phyloP scores from a whole-genome alignment of 2,888 invertebrate genomes.

The Chalcosyrphus nemorum region DNA sequence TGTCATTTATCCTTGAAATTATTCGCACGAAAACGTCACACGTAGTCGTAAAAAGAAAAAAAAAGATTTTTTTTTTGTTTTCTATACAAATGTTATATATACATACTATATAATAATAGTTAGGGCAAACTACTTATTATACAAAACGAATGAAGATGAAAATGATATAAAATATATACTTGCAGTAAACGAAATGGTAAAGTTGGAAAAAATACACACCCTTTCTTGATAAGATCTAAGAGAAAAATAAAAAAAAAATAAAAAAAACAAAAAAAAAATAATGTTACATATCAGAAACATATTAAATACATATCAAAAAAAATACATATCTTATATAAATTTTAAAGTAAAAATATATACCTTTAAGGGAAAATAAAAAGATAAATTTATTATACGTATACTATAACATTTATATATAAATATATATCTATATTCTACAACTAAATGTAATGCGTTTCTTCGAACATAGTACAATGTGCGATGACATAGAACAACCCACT shows the following conservation, averaged over 20 bases:
- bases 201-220: not conserved
- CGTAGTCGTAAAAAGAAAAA: too few relatives aligned
- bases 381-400: conserved; percentile 35
- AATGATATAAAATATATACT: conserved; percentile 30
- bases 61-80: conserved; percentile 14
- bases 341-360: conserved; percentile 26
- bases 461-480: conserved; percentile 56
- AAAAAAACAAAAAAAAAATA: conserved; percentile 11
- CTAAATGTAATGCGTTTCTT: conserved; percentile 49
- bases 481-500: conserved; percentile 36
- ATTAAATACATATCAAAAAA: conserved; percentile 66
- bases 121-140: conserved; percentile 73
- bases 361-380: conserved; percentile 24
- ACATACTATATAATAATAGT: too few relatives aligned
- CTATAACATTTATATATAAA: not conserved
- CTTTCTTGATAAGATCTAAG: conserved; percentile 11
- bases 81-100: too few relatives aligned
- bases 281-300: conserved; percentile 67
- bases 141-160: conserved; percentile 30
- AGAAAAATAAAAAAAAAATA: conserved; percentile 8
- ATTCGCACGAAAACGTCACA: conserved; percentile 5
- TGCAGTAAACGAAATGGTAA: conserved; percentile 10
- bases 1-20: not conserved
- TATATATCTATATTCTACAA: conserved; percentile 9
- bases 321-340: conserved; percentile 59